A percentile compares a stretch with the other conserved stretches of the same genome.
These are phyloP conservation scores for Aporophyla lueneburgensis DNA, from an alignment of 2,888 invertebrate genomes.

Conservation along the genomic window DNA sequence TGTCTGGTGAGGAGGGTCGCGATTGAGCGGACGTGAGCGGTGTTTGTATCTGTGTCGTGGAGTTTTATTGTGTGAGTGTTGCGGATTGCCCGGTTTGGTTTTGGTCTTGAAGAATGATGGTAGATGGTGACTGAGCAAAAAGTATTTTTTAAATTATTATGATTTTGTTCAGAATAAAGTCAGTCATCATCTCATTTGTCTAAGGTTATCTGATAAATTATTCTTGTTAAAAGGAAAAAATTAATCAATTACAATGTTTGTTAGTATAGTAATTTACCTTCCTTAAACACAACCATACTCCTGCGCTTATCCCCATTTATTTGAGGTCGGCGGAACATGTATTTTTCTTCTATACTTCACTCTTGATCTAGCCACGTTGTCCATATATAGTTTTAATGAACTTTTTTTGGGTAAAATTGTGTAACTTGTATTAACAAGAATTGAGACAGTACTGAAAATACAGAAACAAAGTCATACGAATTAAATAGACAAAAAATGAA, in stretches of 20 bases:
- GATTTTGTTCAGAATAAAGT: neutral
- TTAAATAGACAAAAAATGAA: neutral
- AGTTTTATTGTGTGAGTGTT: constrained; percentile 23
- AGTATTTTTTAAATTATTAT: neutral
- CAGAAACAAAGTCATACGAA: neutral
- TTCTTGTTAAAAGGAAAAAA: neutral
- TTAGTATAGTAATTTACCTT: neutral
- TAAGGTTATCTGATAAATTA: neutral
- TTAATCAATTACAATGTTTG: constrained; percentile 1
- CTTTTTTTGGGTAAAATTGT: neutral
- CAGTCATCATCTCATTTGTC: no score
- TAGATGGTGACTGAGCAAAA: neutral
- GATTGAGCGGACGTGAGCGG: constrained; percentile 51
- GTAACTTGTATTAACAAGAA: neutral
- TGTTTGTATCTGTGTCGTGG: constrained; percentile 31
- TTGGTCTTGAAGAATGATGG: neutral
- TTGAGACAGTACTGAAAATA: neutral
- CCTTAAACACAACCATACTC: neutral
- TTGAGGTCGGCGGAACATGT: neutral
- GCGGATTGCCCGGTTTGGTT: constrained; percentile 10
- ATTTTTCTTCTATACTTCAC: neutral
- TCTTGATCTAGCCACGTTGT: neutral
- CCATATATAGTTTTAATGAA: neutral
- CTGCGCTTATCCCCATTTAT: neutral
- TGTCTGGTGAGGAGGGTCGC: constrained; percentile 61